Base-by-base conservation (phyloP, 1,140 invertebrate species). In the Dendroctonus valens region DNA sequence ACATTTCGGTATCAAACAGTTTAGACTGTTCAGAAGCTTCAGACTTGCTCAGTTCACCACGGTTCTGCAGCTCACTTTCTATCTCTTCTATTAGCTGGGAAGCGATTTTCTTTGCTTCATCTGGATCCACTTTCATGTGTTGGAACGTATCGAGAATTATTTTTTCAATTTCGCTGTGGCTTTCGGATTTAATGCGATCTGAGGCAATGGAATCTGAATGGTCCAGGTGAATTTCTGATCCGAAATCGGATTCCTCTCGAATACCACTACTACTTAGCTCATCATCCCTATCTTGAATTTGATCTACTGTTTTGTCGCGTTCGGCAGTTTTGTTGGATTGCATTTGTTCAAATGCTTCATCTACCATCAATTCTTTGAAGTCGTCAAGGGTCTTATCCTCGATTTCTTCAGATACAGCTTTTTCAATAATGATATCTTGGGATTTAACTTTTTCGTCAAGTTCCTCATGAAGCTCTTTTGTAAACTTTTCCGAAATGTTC, bases 31-130 rank as follows among this genome's bases (percentile, higher is more conserved):
- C 53, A 40, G 40, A 54, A 8, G 38, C 53, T 41, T 60, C 58
- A 9, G 59, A 62, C 2, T n/a, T 11, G 4, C n/a, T 62, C n/a
- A 63, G 42, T 41, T 62, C 59, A 2, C 59, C 41, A 46, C 79
- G 70, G 73, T 79, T 79, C 44, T 79, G 73, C 14, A 84, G 77
- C 74, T 83, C 81, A 7, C 68, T 72, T 76, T 84, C 83, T 46
- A 84, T 83, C 72, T 83, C 79, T 62, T 81, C 79, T 8, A 85
- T 77, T 60, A 85, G 75, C 70, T 80, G 79, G 63, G 80, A 76
- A 0, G 83, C 83, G 44, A 84, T 79, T 52, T 74, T 75, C 60
- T 76, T 72, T 6, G 81, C 81, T 70, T 83, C 81, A 57, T 76
- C 83, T 77, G 74, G 83, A 80, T 73, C 83, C 78, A 76, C 84